Base-by-base conservation (phyloP, 2,797 vertebrate species). In the Gambelia wislizenii region DNA sequence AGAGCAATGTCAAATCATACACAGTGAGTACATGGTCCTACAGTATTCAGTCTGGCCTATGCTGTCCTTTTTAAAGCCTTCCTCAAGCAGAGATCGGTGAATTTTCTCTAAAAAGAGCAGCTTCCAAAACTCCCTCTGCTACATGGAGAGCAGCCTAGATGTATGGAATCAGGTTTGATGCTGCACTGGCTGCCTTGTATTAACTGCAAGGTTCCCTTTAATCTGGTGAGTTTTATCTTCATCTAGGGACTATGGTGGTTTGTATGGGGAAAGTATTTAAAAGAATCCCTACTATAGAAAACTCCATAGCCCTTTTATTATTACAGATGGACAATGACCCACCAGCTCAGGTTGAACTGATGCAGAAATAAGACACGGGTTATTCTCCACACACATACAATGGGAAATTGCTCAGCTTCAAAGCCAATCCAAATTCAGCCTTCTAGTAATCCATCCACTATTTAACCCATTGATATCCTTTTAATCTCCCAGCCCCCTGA, bases 21-120 rank as follows among this genome's bases (percentile, higher is more conserved):
- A 74, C 49, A 36, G 75, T 30, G 39, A 69, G 25, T 14, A 67
- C 20, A 10, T 67, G 74, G 25, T 27, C 87, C 72, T 52, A 52
- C 22, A 74, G 83, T 85, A 74, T 61, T 85, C 42, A 33, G n/a
- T 81, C 39, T 85, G 56, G n/a, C 16, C 52, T 85, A 16, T 39
- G 27, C 39, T 64, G n/a, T 61, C 39, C 52, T 36, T 79, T 59
- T 80, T 36, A 39, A 85, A 89, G 76, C 6, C n/a, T 52, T 86
- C 18, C 69, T 64, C 42, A 59, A 25, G 52, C 42, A 75, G 30
- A 61, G 54, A 9, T 59, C 16, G 69, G 52, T 89, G 69, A 25
- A 22, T 76, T 89, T 75, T 49, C 22, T 52, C 52, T 49, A 80
- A 85, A 85, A 89, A 84, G n/a, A 52, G 8, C 20, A 86, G 54